Conservation (phyloP, 2,888 invertebrate genomes). For the Macrophya annulata region DNA sequence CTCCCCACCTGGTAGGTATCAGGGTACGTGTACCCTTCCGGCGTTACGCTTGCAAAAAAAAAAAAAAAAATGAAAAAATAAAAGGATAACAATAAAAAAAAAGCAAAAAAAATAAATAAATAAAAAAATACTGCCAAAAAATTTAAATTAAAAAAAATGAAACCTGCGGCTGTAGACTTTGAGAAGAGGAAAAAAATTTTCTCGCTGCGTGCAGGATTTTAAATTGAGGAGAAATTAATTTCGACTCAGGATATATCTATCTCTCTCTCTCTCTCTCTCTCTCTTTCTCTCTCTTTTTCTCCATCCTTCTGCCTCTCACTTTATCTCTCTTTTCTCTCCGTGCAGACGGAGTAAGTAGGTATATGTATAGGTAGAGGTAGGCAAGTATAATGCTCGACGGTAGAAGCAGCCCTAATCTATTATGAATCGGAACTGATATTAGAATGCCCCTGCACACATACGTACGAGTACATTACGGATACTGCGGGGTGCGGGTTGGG, state of each 20-base stretch:
- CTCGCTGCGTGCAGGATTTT: neutral
- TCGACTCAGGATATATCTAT: conserved; percentile 16
- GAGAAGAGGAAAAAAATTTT: conserved; percentile 8
- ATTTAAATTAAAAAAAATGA: neutral
- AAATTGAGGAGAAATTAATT: conserved; percentile 24
- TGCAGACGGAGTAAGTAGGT: neutral
- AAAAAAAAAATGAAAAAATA: neutral
- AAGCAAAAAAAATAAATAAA: neutral
- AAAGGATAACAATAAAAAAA: neutral
- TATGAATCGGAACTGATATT: conserved; percentile 73
- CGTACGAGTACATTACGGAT: conserved; percentile 72
- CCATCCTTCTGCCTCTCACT: neutral
- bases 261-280: neutral
- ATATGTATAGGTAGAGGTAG: neutral
- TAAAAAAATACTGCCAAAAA: neutral
- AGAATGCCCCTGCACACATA: conserved; percentile 70
- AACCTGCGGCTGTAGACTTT: conserved; percentile 7
- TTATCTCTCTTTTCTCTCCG: neutral
- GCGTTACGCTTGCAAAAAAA: neutral
- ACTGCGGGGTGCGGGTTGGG: conserved; percentile 61
- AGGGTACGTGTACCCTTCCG: conserved; percentile 16
- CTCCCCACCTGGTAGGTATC: conserved; percentile 1
- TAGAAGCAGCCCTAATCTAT: conserved; percentile 64
- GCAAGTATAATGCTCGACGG: conserved; percentile 34
- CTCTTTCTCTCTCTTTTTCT: neutral